Percentiles rank a stretch among this genome's conserved stretches.
These are phyloP conservation scores for Ryuthela nishihirai DNA, from an alignment of 2,888 invertebrate genomes.

Conservation along the genomic window DNA sequence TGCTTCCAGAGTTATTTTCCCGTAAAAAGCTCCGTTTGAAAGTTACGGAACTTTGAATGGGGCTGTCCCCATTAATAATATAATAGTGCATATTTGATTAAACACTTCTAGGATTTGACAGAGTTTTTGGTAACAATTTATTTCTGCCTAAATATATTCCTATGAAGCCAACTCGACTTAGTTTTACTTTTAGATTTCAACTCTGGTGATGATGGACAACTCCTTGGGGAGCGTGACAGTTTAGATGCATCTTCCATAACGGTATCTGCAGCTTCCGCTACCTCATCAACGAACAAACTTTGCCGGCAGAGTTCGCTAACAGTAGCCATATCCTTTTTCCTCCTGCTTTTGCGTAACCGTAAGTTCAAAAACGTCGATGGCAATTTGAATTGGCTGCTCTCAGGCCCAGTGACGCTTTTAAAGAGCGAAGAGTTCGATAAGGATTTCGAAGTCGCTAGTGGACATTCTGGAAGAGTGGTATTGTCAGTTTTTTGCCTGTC, in stretches of 20 bases:
- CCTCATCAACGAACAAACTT: constrained; percentile 7
- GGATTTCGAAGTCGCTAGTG: constrained; percentile 20
- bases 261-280: constrained; percentile 2
- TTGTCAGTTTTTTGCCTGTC: constrained; percentile 4
- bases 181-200: constrained; percentile 13
- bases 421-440: constrained; percentile 27
- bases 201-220: constrained; percentile 34
- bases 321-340: constrained; percentile 29
- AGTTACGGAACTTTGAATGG: too few relatives aligned
- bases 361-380: constrained; percentile 7
- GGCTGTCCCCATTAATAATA: too few relatives aligned
- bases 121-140: too few relatives aligned
- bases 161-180: constrained; percentile 26
- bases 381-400: constrained; percentile 18
- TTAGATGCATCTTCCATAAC: not conserved
- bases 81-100: too few relatives aligned
- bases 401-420: constrained; percentile 4
- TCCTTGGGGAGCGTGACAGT: constrained; percentile 2
- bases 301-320: constrained; percentile 32
- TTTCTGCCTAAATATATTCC: constrained; percentile 29
- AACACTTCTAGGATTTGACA: too few relatives aligned
- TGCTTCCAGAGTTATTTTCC: too few relatives aligned
- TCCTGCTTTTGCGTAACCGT: constrained; percentile 16
- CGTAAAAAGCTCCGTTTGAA: too few relatives aligned
- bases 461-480: not conserved